Percentiles rank a stretch among this genome's conserved stretches.
Evolutionary conservation across 2,113 vertebrate genomes (phyloP).

Genomic region (Pelmatolapia mariae): DNA sequence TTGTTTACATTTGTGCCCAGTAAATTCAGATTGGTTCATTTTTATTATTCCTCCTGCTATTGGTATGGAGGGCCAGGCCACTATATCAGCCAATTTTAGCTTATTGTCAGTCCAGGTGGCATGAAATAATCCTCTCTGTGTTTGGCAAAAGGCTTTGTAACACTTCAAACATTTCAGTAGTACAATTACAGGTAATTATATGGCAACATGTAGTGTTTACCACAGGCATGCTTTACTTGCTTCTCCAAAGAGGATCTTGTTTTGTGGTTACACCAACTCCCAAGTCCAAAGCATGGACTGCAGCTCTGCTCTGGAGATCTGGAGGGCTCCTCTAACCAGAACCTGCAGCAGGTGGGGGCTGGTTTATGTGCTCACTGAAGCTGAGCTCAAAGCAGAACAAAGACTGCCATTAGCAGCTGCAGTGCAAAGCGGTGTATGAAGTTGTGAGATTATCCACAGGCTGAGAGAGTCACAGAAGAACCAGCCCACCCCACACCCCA

Average conservation of each 20-base stretch:
- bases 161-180: background rate
- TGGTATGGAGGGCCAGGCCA: background rate
- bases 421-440: background rate
- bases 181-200: background rate
- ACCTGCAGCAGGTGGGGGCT: background rate
- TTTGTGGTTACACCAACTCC: background rate
- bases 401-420: background rate
- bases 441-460: background rate
- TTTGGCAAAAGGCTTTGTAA: background rate
- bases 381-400: background rate
- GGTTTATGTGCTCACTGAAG: background rate
- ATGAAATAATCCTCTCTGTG: background rate
- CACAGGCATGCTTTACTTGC: background rate
- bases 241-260: background rate
- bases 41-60: background rate
- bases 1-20: background rate
- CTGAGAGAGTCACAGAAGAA: background rate
- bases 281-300: background rate
- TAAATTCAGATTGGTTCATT: background rate
- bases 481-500: background rate
- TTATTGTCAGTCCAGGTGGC: background rate
- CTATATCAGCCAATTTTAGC: background rate
- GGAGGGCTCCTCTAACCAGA: background rate
- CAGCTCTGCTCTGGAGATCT: background rate
- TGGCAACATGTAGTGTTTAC: background rate